Conservation (phyloP, 2,797 vertebrate species). For the Cichlasoma orientale region DNA sequence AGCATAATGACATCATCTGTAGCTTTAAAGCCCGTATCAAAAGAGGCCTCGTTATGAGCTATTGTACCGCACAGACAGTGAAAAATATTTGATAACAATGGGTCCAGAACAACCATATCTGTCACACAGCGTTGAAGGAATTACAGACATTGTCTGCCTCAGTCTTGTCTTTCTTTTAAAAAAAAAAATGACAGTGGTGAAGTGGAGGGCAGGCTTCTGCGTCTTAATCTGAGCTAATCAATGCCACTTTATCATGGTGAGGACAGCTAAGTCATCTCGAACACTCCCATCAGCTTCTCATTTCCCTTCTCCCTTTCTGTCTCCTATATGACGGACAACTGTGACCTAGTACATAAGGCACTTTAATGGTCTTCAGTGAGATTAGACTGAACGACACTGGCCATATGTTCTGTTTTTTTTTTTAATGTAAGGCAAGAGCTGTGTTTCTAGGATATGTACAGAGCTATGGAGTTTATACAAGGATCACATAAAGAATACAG, state of each 20-base stretch:
- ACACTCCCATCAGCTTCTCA: constrained; percentile 51
- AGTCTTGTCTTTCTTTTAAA: neutral
- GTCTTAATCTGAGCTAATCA: constrained; percentile 69
- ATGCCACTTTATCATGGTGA: constrained; percentile 53
- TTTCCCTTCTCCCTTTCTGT: constrained; percentile 34
- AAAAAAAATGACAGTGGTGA: constrained; percentile 19
- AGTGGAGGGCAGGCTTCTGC: constrained; percentile 34
- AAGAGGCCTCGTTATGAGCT: neutral
- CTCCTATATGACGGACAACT: constrained; percentile 56
- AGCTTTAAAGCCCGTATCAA: neutral
- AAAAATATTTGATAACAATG: neutral
- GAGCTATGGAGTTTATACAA: neutral
- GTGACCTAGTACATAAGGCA: constrained; percentile 47
- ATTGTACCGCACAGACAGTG: neutral
- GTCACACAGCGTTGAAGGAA: constrained; percentile 4
- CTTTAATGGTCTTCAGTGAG: constrained; percentile 52
- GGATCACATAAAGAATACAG: neutral
- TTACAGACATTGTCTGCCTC: neutral
- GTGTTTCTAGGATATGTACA: neutral
- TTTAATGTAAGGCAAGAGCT: constrained; percentile 18
- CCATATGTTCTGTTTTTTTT: constrained; percentile 28
- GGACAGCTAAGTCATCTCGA: constrained; percentile 61
- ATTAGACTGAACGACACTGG: constrained; percentile 38
- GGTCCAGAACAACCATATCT: neutral
- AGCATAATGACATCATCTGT: neutral